Evolutionary conservation across 2,888 invertebrate species (phyloP), one percentile per base, ranked within the genome.

Genomic region (Timandra comae): DNA sequence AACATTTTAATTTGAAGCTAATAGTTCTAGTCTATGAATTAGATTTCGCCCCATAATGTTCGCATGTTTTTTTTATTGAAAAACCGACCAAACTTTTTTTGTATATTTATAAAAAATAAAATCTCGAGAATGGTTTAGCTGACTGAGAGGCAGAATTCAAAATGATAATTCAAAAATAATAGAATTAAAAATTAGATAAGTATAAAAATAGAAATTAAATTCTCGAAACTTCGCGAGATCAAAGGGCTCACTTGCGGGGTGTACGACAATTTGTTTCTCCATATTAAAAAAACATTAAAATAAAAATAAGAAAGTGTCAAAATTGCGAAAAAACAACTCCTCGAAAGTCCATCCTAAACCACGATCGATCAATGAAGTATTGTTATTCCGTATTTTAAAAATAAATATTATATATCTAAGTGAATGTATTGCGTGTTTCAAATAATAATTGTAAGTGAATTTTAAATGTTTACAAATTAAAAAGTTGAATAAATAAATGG

Each of bases 201-300:
- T 67, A 67, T 72, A 67, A 59, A 63, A 16, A 16, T 16, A 16
- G 6, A 16, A 16, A 16, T 16, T 6, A 16, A 72, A 72, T 67
- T 58, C 50, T 56, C 49, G 41, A 46, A 47, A 56, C 63, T 63
- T 61, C 51, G 49, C 59, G 44, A 59, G 69, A 60, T 12, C 25
- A 31, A n/a, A 57, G 82, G 82, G 82, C 82, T 82, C 82, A 73
- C 66, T 70, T 68, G 57, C 61, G 63, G 43, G 63, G 56, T 54
- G 52, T 41, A 44, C 28, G 56, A 56, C 36, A 58, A 73, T 74
- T 75, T 74, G 47, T 66, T 73, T 72, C 68, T 63, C 54, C 31
- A 37, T 46, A 29, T 38, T 24, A 27, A 71, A 51, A 67, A 68
- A 66, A 33, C 7, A 50, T 43, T n/a, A 34, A 11, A 11, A 33